A percentile compares a stretch with the other conserved stretches of the same genome.
These are phyloP conservation scores for Cephonodes hylas DNA, from an alignment of 2,888 invertebrate species.

Conservation along the genomic window DNA sequence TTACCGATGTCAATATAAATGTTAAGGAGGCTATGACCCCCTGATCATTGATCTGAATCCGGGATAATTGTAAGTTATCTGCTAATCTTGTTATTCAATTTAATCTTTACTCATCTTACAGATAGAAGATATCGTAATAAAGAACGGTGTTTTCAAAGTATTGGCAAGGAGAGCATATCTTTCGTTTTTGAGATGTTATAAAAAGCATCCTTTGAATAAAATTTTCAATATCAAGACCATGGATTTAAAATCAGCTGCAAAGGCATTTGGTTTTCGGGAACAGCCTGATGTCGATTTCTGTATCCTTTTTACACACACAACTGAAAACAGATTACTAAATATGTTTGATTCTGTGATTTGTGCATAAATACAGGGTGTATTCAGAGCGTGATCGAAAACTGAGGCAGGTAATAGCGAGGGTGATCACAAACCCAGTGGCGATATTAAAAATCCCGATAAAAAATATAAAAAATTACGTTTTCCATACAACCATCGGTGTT, in stretches of 20 bases:
- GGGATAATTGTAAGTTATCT: not conserved
- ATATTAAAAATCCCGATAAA: too few relatives aligned
- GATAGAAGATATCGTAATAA: conserved; percentile 94
- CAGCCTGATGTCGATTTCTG: conserved; percentile 96
- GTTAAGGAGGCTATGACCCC: not conserved
- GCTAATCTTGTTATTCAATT: not conserved
- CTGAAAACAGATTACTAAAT: conserved; percentile 18
- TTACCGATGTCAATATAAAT: too few relatives aligned
- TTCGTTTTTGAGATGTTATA: conserved; percentile 96
- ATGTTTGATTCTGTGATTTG: too few relatives aligned
- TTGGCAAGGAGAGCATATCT: conserved; percentile 97
- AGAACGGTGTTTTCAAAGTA: conserved; percentile 95
- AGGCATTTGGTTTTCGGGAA: conserved; percentile 95
- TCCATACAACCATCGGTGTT: too few relatives aligned
- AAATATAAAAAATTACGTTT: too few relatives aligned
- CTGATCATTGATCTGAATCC: not conserved
- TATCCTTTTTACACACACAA: conserved; percentile 81
- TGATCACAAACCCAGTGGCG: too few relatives aligned
- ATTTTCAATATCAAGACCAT: conserved; percentile 95
- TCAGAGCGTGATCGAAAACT: too few relatives aligned
- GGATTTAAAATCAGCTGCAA: conserved; percentile 92
- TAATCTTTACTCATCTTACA: conserved; percentile 64
- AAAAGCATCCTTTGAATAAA: conserved; percentile 94
- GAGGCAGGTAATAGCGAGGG: too few relatives aligned
- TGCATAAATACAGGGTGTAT: too few relatives aligned